phyloP scores from a whole-genome alignment of 2,888 invertebrate genomes.

The Dynastes tityus region DNA sequence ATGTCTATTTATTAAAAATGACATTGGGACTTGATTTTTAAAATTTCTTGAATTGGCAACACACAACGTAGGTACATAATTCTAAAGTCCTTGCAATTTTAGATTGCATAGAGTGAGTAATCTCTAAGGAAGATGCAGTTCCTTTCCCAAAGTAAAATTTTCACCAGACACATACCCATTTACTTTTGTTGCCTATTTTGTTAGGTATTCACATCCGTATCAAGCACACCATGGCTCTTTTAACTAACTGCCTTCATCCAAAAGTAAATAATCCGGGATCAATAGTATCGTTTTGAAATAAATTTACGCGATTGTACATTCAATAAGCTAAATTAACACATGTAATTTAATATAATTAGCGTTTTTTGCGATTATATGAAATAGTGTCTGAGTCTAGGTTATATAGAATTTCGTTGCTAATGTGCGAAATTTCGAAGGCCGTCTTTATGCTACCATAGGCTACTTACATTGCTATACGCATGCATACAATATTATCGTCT shows the following conservation, averaged over 20 bases:
- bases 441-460: not conserved
- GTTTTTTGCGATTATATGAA: constrained; percentile 27
- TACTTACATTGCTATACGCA: not conserved
- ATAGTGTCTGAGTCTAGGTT: not conserved
- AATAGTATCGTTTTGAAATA: constrained; percentile 14
- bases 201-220: too few species aligned
- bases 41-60: too few species aligned
- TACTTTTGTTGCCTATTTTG: too few species aligned
- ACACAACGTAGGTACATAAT: too few species aligned
- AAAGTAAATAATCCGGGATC: constrained; percentile 29
- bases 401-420: constrained; percentile 35
- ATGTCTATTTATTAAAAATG: too few species aligned
- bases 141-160: too few species aligned
- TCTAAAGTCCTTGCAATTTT: too few species aligned
- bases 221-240: constrained; percentile 1
- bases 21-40: too few species aligned
- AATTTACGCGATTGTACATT: constrained; percentile 29
- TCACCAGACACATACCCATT: too few species aligned
- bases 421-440: constrained; percentile 43
- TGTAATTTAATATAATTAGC: constrained; percentile 15
- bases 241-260: not conserved
- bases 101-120: too few species aligned
- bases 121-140: too few species aligned
- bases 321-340: constrained; percentile 31
- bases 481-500: not conserved